These are phyloP conservation scores for Hydriomena furcata DNA, from an alignment of 2,888 invertebrate species.

Conservation along the genomic window DNA sequence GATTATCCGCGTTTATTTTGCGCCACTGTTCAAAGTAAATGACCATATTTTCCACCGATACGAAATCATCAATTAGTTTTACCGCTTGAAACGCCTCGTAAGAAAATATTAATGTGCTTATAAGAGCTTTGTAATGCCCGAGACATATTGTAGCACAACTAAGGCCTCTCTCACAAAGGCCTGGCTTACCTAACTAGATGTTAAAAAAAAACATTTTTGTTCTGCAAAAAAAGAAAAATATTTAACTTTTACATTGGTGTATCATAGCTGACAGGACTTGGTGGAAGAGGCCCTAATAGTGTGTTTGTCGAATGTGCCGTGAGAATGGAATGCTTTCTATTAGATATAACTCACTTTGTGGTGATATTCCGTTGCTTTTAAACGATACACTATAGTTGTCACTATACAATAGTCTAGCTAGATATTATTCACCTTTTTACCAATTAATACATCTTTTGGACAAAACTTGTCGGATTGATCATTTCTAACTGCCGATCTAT, in stretches of 20 bases:
- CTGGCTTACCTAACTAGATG: not conserved
- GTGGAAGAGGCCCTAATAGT: constrained; percentile 35
- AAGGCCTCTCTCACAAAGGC: constrained; percentile 7
- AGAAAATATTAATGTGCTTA: constrained; percentile 17
- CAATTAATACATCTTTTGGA: too few relatives aligned
- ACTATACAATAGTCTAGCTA: too few relatives aligned
- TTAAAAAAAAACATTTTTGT: too few relatives aligned
- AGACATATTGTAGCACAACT: constrained; percentile 55
- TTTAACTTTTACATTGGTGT: not conserved
- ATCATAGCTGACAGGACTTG: not conserved
- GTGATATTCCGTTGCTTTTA: constrained; percentile 58
- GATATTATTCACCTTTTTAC: too few relatives aligned
- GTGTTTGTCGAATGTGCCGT: constrained; percentile 56
- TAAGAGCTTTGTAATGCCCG: constrained; percentile 42
- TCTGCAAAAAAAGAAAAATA: not conserved
- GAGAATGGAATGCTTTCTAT: constrained; percentile 74
- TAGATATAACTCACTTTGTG: constrained; percentile 57
- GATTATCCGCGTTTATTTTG: not conserved
- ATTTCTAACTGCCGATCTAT: too few relatives aligned
- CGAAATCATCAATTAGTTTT: constrained; percentile 9
- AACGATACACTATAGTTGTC: constrained; percentile 29
- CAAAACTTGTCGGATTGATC: too few relatives aligned
- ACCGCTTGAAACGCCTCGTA: constrained; percentile 8
- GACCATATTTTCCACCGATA: constrained; percentile 19
- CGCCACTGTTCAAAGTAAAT: not conserved